Conservation (phyloP, 2,113 vertebrate species). For the Melanerpes formicivorus region DNA sequence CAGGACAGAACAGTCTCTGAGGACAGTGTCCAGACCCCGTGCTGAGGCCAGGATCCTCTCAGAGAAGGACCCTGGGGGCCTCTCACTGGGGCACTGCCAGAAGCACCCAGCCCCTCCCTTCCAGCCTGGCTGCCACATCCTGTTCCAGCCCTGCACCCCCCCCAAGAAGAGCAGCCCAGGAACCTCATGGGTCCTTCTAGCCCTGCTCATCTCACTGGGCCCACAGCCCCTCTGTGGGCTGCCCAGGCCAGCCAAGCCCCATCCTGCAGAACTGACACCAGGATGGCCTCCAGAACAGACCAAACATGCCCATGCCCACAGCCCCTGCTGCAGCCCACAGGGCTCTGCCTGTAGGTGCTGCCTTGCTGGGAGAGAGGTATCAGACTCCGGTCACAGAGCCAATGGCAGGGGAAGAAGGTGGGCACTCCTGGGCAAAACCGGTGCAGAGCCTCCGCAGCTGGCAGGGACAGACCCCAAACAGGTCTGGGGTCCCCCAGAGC, state of each 20-base stretch:
- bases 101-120: background rate
- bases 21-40: background rate
- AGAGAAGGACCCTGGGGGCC: conserved; percentile 5
- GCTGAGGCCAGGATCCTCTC: background rate
- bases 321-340: background rate
- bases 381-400: rapidly evolving
- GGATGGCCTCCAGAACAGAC: background rate
- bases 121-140: background rate
- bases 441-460: background rate
- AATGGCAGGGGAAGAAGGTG: rapidly evolving
- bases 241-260: background rate
- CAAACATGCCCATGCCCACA: background rate
- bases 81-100: conserved; percentile 3
- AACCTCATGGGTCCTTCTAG: background rate
- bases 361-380: background rate
- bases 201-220: background rate
- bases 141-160: background rate
- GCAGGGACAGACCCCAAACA: background rate
- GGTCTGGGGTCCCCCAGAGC: background rate
- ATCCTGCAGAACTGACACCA: rapidly evolving
- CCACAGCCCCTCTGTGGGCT: rapidly evolving
- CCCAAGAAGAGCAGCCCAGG: background rate
- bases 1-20: background rate
- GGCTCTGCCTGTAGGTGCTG: background rate
- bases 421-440: rapidly evolving